These are phyloP conservation scores for Ursus arctos DNA, from an alignment of 2,113 vertebrate species.

Conservation along the genomic window DNA sequence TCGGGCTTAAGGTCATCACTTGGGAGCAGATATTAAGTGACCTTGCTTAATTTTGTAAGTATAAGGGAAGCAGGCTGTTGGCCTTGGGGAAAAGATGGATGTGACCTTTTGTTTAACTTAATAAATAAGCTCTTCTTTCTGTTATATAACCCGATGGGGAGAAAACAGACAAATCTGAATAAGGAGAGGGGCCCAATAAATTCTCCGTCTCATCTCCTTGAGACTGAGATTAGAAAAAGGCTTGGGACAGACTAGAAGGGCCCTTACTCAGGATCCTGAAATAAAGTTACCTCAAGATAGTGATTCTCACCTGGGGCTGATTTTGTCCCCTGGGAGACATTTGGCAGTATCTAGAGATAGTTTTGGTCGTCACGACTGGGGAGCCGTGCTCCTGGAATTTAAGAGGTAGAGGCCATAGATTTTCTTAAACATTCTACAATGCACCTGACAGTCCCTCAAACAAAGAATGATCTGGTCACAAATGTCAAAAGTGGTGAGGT, in stretches of 20 bases:
- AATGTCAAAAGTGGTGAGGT: not conserved
- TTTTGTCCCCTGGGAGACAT: not conserved
- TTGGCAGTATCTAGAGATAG: not conserved
- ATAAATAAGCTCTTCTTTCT: not conserved
- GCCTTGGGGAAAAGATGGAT: not conserved
- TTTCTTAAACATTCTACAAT: not conserved
- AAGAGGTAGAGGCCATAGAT: not conserved
- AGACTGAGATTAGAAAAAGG: not conserved
- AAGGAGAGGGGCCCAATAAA: not conserved
- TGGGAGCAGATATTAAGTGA: not conserved
- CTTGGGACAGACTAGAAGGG: not conserved
- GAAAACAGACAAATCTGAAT: not conserved
- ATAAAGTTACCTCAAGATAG: not conserved
- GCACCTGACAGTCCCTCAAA: not conserved
- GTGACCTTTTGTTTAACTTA: not conserved
- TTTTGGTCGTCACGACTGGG: not conserved
- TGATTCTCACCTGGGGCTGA: not conserved
- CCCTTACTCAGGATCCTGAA: not conserved
- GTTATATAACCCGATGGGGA: not conserved
- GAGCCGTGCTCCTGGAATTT: not conserved
- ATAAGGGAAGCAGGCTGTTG: not conserved
- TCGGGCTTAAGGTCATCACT: not conserved
- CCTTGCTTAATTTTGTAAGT: slow-evolving; percentile 8
- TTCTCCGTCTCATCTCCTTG: not conserved
- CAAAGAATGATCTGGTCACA: not conserved